Evolutionary conservation across 2,113 vertebrate species (phyloP).

Genomic region (Pycnonotus jocosus): DNA sequence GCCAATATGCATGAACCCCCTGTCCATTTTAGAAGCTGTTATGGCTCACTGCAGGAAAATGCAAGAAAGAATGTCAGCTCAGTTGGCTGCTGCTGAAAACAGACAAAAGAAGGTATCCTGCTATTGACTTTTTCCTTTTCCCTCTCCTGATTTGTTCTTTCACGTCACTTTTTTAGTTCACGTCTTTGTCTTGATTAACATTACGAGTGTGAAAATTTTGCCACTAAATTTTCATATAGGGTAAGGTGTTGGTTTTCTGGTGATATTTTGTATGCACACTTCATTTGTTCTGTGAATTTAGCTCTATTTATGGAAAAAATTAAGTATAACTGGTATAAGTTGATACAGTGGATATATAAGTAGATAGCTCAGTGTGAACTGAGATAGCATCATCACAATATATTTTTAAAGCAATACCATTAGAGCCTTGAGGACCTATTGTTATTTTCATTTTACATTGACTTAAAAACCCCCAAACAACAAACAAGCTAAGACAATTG

Average conservation of each 20-base stretch:
- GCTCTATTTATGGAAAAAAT: not conserved
- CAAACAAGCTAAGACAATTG: not conserved
- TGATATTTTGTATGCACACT: not conserved
- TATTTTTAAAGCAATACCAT: not conserved
- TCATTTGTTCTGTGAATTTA: not conserved
- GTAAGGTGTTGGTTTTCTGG: not conserved
- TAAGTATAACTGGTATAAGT: not conserved
- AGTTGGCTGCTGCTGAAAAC: slow-evolving; percentile 90
- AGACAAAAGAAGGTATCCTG: slow-evolving; percentile 90
- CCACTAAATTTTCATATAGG: not conserved
- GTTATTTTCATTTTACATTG: not conserved
- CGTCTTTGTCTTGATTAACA: not conserved
- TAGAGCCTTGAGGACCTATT: not conserved
- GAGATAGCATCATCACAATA: not conserved
- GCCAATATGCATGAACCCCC: slow-evolving; percentile 87
- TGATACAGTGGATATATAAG: not conserved
- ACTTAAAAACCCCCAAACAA: not conserved
- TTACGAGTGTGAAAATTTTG: not conserved
- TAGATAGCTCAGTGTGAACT: not conserved
- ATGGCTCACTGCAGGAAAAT: slow-evolving; percentile 98
- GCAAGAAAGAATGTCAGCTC: slow-evolving; percentile 94
- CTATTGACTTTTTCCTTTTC: not conserved
- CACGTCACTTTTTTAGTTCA: not conserved
- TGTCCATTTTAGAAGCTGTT: slow-evolving; percentile 94
- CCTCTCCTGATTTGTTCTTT: not conserved